Evolutionary conservation across 2,888 invertebrate genomes (phyloP).

Genomic region (Liopterus haemorrhoidalis): DNA sequence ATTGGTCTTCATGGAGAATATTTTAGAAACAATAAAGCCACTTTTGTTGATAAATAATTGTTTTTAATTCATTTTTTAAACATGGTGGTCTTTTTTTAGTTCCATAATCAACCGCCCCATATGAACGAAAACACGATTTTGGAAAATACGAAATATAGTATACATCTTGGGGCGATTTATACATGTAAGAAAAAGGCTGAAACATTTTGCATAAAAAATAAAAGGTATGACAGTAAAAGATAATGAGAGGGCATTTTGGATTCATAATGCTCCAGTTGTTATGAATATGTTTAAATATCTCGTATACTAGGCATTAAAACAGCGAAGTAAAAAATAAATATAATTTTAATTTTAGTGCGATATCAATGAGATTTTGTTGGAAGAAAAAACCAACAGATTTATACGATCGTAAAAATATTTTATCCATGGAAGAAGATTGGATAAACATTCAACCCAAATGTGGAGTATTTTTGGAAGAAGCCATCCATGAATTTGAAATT

Average conservation of each 20-base stretch:
- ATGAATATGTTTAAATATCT: too few relatives aligned
- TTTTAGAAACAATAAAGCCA: too few relatives aligned
- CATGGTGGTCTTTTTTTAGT: slow-evolving; percentile 1
- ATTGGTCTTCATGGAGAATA: too few relatives aligned
- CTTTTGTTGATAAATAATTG: too few relatives aligned
- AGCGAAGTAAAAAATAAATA: too few relatives aligned
- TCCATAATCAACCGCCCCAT: background rate
- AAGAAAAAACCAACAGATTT: slow-evolving; percentile 24
- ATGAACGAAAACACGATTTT: background rate
- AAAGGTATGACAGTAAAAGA: slow-evolving; percentile 3
- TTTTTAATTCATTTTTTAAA: too few relatives aligned
- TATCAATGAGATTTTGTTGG: slow-evolving; percentile 38
- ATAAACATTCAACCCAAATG: slow-evolving; percentile 34
- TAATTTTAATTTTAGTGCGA: slow-evolving; percentile 27
- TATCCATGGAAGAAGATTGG: slow-evolving; percentile 33
- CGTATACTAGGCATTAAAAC: too few relatives aligned
- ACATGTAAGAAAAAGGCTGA: background rate
- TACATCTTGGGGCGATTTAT: background rate
- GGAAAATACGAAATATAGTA: slow-evolving; percentile 3
- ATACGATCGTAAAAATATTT: slow-evolving; percentile 10
- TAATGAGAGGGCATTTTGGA: too few relatives aligned
- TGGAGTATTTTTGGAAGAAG: slow-evolving; percentile 37
- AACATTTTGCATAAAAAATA: background rate
- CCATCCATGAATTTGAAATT: slow-evolving; percentile 38
- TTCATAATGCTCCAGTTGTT: too few relatives aligned